Evolutionary conservation across 2,797 vertebrate species (phyloP), one percentile per base, ranked within the genome.

Genomic region (Setipinna tenuifilis): DNA sequence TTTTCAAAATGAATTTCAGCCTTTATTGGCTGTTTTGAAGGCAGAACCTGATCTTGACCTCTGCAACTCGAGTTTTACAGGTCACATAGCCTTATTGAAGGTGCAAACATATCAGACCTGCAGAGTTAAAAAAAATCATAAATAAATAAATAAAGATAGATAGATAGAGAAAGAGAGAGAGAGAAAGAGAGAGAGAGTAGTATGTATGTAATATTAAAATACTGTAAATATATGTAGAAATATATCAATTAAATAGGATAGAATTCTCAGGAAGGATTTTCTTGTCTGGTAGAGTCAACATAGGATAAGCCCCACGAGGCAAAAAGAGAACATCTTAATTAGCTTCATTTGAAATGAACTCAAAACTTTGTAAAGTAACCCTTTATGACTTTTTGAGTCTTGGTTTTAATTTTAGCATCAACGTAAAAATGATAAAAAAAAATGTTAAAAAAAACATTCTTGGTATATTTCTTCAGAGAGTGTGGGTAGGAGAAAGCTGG

Each of bases 321-420:
- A 78, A 9, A 78, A 41, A 78, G 35, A n/a, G 71, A 44, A 78
- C 31, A 78, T 78, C 71, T 78, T 44, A 78, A 78, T 78, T 78
- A 19, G 71, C 71, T 78, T 44, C 31, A 41, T 41, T 44, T 19
- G 71, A 21, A 21, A 44, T 78, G 35, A 78, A 78, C 71, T 78
- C 35, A 21, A 78, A 78, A 78, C 71, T 71, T 71, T 71, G 68
- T 71, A 71, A 35, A 12, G 14, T 71, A 71, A 35, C 68, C 68
- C 68, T 31, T 35, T 16, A 35, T 71, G 28, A 71, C 68, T 78
- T 44, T 75, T 75, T 78, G 5, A 78, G 31, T 75, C 28, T 41
- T 17, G 17, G 35, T 75, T 10, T 75, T 75, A 75, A 35, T 75
- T 75, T 41, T 41, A 71, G 25, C 28, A 71, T 16, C 28, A 19